phyloP scores from a whole-genome alignment of 1,140 invertebrate genomes.

The Gerris buenoi region DNA sequence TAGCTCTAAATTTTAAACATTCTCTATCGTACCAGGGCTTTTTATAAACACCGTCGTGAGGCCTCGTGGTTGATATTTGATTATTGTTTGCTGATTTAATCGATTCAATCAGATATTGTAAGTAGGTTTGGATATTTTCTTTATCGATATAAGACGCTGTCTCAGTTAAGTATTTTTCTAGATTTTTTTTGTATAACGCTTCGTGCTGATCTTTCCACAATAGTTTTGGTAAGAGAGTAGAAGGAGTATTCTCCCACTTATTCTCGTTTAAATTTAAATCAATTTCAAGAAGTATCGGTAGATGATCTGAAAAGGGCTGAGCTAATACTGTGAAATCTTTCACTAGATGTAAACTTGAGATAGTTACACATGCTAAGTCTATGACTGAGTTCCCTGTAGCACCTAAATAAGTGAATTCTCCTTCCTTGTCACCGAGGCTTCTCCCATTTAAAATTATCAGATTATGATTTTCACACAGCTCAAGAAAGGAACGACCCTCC shows the following conservation, averaged over 20 bases:
- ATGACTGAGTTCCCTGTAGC: neutral
- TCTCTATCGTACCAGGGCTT: neutral
- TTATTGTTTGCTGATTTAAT: neutral
- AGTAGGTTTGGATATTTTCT: too few relatives aligned
- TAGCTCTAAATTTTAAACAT: neutral
- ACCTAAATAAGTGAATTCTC: neutral
- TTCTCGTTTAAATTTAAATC: neutral
- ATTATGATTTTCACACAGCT: neutral
- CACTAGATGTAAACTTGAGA: neutral
- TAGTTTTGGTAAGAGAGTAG: neutral
- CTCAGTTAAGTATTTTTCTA: neutral
- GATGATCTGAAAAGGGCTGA: neutral
- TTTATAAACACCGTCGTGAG: neutral
- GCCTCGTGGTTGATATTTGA: neutral
- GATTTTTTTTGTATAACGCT: neutral
- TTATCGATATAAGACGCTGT: too few relatives aligned
- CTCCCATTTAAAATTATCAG: neutral
- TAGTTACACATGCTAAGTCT: neutral
- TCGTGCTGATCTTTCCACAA: neutral
- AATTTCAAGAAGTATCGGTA: neutral
- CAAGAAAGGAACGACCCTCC: neutral
- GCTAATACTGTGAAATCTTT: neutral
- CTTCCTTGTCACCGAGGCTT: neutral
- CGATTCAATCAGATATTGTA: neutral
- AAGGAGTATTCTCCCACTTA: neutral